These are phyloP conservation scores for Stichodactyla mertensii DNA, from an alignment of 64 coral and sea anemone species.

Conservation along the genomic window DNA sequence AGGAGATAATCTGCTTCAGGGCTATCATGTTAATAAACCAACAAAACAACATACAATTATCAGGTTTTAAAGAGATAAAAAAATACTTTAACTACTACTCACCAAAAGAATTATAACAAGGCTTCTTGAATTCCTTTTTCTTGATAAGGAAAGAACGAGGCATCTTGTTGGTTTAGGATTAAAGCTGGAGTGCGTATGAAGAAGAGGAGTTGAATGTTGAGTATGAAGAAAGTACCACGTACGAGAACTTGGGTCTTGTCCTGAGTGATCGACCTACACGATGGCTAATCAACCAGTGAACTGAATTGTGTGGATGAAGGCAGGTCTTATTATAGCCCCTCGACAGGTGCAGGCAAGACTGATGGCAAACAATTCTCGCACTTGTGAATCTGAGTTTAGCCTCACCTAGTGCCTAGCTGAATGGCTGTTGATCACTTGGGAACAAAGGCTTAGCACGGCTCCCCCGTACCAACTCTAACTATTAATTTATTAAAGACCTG, in stretches of 20 bases:
- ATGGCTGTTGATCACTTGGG: slow-evolving; percentile 12
- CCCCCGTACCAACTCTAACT: slow-evolving; percentile 35
- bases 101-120: slow-evolving; percentile 70
- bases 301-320: slow-evolving; percentile 22
- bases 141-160: slow-evolving; percentile 91
- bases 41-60: not conserved
- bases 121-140: slow-evolving; percentile 91
- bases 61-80: slow-evolving; percentile 11
- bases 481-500: slow-evolving; percentile 99
- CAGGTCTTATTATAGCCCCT: not conserved
- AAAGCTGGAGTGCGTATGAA: slow-evolving; percentile 2
- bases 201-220: slow-evolving; percentile 7
- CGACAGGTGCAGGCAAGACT: slow-evolving; percentile 36
- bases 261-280: slow-evolving; percentile 13
- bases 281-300: slow-evolving; percentile 33
- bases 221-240: not conserved
- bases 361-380: slow-evolving; percentile 9
- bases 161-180: slow-evolving; percentile 49
- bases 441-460: slow-evolving; percentile 20
- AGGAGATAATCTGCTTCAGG: not conserved
- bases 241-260: slow-evolving; percentile 4
- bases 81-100: slow-evolving; percentile 23
- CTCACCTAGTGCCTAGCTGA: slow-evolving; percentile 14
- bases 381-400: slow-evolving; percentile 11
- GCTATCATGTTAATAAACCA: not conserved